A percentile compares a stretch with the other conserved stretches of the same genome.
phyloP scores from a whole-genome alignment of 2,113 vertebrate genomes.

The Mormoops blainvillei region DNA sequence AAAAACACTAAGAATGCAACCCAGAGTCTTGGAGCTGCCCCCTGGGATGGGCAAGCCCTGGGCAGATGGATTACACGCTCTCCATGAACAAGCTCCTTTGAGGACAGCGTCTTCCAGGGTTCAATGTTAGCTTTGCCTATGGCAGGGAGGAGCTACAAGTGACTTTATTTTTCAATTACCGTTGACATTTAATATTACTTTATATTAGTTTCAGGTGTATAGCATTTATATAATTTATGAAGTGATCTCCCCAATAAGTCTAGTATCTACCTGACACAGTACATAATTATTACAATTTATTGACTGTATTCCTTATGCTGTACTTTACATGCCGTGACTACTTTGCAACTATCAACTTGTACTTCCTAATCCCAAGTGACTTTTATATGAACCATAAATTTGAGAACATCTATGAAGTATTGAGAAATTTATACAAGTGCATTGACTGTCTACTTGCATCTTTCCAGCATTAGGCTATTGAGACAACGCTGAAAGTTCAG shows the following conservation, averaged over 20 bases:
- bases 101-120: neutral
- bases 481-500: neutral
- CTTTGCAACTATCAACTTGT: neutral
- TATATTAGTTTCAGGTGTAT: neutral
- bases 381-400: neutral
- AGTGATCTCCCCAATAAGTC: neutral
- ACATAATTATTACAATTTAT: neutral
- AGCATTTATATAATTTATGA: neutral
- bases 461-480: neutral
- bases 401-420: neutral
- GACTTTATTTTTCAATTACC: neutral
- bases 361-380: neutral
- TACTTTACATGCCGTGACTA: neutral
- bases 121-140: neutral
- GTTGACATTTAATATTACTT: neutral
- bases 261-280: neutral
- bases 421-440: neutral
- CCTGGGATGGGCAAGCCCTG: neutral
- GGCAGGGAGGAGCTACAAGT: neutral
- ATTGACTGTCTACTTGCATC: neutral
- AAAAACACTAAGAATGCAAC: constrained; percentile 17
- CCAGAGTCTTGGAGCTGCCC: neutral
- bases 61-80: neutral
- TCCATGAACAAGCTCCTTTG: neutral
- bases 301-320: neutral